A percentile compares a stretch with the other conserved stretches of the same genome.
Evolutionary conservation across 2,113 vertebrate species (phyloP).

Genomic region (Elanus axillaris): DNA sequence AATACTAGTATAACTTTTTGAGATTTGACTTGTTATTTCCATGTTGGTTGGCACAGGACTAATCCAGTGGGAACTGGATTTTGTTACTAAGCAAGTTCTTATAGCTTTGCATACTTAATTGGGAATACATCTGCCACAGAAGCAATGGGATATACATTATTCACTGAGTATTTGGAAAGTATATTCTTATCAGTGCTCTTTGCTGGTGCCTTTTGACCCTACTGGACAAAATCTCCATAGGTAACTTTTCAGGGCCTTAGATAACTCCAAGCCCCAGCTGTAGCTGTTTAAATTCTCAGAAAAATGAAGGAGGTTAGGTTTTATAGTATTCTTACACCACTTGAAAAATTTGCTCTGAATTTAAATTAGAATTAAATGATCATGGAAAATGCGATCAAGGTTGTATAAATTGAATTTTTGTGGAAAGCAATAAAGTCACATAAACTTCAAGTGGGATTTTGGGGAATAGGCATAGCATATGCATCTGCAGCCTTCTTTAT

Average conservation of each 20-base stretch:
- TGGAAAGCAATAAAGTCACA: not conserved
- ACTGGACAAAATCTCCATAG: not conserved
- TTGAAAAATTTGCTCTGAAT: not conserved
- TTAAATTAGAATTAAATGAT: constrained; percentile 33
- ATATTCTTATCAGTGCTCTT: not conserved
- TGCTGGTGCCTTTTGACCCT: not conserved
- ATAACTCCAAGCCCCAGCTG: not conserved
- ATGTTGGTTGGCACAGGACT: not conserved
- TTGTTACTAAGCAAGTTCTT: not conserved
- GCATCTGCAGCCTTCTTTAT: not conserved
- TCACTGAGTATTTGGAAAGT: not conserved
- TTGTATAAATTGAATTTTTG: not conserved
- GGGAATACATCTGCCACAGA: constrained; percentile 1
- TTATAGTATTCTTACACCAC: not conserved
- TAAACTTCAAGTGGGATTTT: not conserved
- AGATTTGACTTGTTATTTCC: not conserved
- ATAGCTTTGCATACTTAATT: constrained; percentile 28
- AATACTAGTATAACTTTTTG: not conserved
- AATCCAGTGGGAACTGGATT: not conserved
- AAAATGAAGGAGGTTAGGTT: not conserved
- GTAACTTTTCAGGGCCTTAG: not conserved
- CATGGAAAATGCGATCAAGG: not conserved
- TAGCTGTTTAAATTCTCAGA: not conserved
- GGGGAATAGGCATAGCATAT: not conserved
- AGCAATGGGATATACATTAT: not conserved